Base-by-base conservation (phyloP, 2,888 invertebrate species). In the Ceraclea dissimilis region DNA sequence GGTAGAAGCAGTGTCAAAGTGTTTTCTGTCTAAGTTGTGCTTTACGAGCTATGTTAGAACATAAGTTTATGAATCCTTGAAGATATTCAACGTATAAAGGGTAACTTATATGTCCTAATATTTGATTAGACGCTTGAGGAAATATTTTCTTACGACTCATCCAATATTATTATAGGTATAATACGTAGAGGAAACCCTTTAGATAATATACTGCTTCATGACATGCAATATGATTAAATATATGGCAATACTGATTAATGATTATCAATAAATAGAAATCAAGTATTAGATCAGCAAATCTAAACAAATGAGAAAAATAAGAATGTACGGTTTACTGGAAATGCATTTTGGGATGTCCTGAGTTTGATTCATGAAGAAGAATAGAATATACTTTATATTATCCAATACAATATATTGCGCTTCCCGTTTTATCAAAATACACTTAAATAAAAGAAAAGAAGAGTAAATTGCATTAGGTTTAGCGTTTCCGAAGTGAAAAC, bases 1-100 rank as follows among this genome's bases (percentile, higher is more conserved):
- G 48, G 31, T 22, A 20, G 46, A 55, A 51, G 51, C 51, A 51
- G 56, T 56, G 56, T 56, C 56, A 55, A 55, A 51, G 50, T 19
- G 46, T 51, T 20, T 22, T 46, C n/a, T 22, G 21, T 21, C 44
- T 51, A 43, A 22, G 10, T 21, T 20, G 20, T 47, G 51, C 46
- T 51, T 51, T 51, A 56, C 51, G 51, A 56, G 50, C 50, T 17
- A 34, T 50, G 50, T 34, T 26, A 26, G 49, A 20, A 49, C 49
- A 49, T 48, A 47, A 5, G 53, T 50, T 53, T 22, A 48, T 47
- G 48, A 53, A 20, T 19, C 26, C 43, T 47, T 31, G 53, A 33
- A 48, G 33, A 48, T 16, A 31, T 53, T 33, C 16, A 53, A 48
- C 17, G 22, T 46, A 2, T 26, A 21, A 13, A 17, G 22, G 33